Evolutionary conservation across 23 tunicate genomes (phyloP), one percentile per base, ranked within the genome.

Genomic region (Diplosoma virens): DNA sequence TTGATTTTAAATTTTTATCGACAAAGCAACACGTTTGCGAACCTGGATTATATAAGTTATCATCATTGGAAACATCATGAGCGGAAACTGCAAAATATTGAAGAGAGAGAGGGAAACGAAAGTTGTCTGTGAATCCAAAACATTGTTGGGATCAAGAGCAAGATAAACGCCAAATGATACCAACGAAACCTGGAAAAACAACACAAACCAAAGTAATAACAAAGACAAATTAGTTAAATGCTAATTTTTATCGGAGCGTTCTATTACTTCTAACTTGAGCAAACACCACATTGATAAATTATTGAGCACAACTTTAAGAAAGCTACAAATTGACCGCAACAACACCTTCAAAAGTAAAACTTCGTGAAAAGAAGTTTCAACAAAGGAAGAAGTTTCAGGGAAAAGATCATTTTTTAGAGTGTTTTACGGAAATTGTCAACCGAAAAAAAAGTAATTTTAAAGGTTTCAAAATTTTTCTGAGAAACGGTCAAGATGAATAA

Each of bases 101-200:
- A 88, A 88, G 16, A 88, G 87, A 0, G 95, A 82, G 37, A 88
- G 87, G 0, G 95, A 88, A 3, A 88, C 95, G 50, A 88, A 88
- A 25, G 95, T 66, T 37, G 82, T 88, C 33, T 82, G 47, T 18
- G 95, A 88, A 65, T 82, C 86, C 24, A 88, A 64, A 16, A 88
- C 74, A 33, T 88, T 76, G 73, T 56, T 76, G 5, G 79, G 83
- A 58, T 71, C 79, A 1, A 81, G 28, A 0, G 73, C 66, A 3
- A 88, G 75, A 33, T 82, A 88, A 32, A 82, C 87, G 22, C 78
- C 71, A 58, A 88, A 88, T 26, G 87, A 81, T 4, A 71, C 58
- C 69, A 88, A 35, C 14, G 95, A 67, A 0, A 88, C 95, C 95
- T 88, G 32, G 3, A 66, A 67, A 4, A 18, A 56, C 5, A 9